phyloP scores from a whole-genome alignment of 1,140 invertebrate genomes.

The Callitettix versicolor region DNA sequence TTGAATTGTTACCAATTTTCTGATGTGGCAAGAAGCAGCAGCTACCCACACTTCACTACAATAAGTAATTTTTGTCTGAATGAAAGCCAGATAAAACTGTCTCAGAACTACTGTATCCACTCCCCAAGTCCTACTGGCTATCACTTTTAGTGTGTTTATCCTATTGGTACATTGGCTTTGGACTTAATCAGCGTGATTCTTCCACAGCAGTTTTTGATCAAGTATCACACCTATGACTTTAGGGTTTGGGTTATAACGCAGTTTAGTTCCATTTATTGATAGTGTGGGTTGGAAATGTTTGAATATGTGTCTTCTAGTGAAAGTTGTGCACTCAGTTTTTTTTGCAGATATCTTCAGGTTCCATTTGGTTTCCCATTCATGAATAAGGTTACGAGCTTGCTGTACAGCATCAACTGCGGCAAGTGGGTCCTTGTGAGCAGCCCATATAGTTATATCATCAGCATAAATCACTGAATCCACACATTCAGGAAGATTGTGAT shows the following conservation, averaged over 20 bases:
- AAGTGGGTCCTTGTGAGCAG: background rate
- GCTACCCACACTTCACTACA: background rate
- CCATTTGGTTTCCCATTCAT: background rate
- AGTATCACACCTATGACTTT: background rate
- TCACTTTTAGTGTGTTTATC: background rate
- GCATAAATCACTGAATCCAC: background rate
- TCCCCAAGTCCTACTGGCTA: background rate
- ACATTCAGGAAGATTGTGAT: background rate
- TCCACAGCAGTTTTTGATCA: background rate
- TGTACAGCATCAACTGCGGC: background rate
- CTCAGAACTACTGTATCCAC: background rate
- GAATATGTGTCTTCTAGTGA: background rate
- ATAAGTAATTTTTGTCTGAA: background rate
- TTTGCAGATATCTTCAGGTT: background rate
- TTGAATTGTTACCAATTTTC: background rate
- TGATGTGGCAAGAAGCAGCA: background rate
- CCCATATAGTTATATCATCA: background rate
- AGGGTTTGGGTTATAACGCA: background rate
- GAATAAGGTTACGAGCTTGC: background rate
- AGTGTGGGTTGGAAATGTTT: background rate
- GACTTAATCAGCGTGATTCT: background rate
- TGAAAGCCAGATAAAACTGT: background rate
- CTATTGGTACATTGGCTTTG: background rate
- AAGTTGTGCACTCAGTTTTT: background rate
- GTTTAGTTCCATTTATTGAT: background rate